Conservation (phyloP, 2,113 vertebrate species). For the Xyrauchen texanus region DNA sequence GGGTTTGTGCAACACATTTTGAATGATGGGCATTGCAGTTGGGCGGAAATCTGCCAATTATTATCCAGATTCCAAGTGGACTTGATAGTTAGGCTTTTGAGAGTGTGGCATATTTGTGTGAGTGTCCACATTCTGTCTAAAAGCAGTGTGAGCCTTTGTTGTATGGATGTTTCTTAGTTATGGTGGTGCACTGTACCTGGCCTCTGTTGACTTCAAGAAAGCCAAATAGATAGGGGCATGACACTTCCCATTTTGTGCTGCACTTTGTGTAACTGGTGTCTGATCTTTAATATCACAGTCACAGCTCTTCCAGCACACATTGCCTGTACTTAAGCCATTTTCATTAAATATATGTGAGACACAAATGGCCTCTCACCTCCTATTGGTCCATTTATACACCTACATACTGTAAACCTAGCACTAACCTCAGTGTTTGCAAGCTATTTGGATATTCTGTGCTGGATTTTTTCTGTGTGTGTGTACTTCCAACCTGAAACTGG, state of each 20-base stretch:
- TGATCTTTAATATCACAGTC: background rate
- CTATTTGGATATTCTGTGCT: background rate
- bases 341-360: background rate
- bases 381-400: background rate
- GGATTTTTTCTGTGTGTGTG: too few relatives aligned
- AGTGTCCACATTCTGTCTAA: background rate
- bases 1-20: too few relatives aligned
- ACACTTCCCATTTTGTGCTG: constrained; percentile 1
- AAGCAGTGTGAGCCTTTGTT: background rate
- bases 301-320: background rate
- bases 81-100: too few relatives aligned
- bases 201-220: background rate
- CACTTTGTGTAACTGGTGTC: constrained; percentile 7
- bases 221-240: background rate
- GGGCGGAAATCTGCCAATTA: too few relatives aligned
- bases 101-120: too few relatives aligned
- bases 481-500: background rate
- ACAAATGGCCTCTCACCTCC: background rate
- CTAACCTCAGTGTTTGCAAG: background rate
- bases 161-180: background rate
- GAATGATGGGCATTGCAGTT: too few relatives aligned
- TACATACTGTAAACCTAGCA: background rate
- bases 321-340: constrained; percentile 8
- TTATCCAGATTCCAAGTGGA: too few relatives aligned
- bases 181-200: background rate